phyloP scores from a whole-genome alignment of 2,113 vertebrate genomes.

The Strix uralensis region DNA sequence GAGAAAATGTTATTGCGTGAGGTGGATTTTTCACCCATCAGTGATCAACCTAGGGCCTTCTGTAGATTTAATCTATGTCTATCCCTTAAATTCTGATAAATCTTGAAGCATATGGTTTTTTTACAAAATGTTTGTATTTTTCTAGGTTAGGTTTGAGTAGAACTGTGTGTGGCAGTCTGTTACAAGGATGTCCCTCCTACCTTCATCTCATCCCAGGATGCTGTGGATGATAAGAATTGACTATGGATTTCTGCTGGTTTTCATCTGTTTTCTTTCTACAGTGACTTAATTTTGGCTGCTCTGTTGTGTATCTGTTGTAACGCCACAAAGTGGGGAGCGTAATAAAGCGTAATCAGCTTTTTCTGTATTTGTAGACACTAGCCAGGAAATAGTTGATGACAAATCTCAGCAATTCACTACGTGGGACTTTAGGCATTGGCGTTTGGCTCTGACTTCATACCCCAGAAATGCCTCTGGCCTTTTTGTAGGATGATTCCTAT shows the following conservation, averaged over 20 bases:
- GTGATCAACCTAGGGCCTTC: neutral
- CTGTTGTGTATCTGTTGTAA: neutral
- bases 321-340: neutral
- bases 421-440: neutral
- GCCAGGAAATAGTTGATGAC: neutral
- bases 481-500: neutral
- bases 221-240: neutral
- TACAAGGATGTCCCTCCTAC: neutral
- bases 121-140: neutral
- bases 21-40: neutral
- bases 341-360: neutral
- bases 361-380: neutral
- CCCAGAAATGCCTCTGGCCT: neutral
- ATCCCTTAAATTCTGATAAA: neutral
- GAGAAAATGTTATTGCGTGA: neutral
- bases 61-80: neutral
- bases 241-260: neutral
- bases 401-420: neutral
- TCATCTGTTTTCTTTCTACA: neutral
- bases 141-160: neutral
- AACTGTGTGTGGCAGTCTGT: neutral
- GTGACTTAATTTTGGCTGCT: neutral
- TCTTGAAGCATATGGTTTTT: neutral
- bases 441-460: neutral
- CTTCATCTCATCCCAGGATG: neutral